phyloP scores from a whole-genome alignment of 1,140 invertebrate species.

The Drosophila lini region DNA sequence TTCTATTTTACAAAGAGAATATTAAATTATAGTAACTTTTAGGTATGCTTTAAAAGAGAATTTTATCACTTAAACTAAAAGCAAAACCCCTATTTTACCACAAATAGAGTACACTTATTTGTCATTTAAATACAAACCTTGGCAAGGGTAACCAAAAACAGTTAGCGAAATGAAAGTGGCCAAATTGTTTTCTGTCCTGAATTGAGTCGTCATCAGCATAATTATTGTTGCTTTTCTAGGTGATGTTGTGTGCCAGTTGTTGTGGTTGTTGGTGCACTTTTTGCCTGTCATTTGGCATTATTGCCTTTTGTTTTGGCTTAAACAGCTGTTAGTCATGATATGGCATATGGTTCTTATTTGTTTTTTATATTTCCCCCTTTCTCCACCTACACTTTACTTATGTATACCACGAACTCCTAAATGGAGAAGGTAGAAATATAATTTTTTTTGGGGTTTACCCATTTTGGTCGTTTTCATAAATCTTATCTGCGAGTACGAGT shows the following conservation, averaged over 20 bases:
- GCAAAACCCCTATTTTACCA: too few relatives aligned
- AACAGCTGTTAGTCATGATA: slow-evolving; percentile 75
- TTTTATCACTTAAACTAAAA: too few relatives aligned
- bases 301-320: slow-evolving; percentile 64
- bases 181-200: slow-evolving; percentile 41
- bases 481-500: slow-evolving; percentile 25
- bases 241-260: slow-evolving; percentile 24
- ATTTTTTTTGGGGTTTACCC: slow-evolving; percentile 23
- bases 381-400: slow-evolving; percentile 10
- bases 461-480: slow-evolving; percentile 31
- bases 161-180: background rate
- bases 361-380: slow-evolving; percentile 6
- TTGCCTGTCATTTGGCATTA: slow-evolving; percentile 61
- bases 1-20: background rate
- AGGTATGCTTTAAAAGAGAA: background rate
- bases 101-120: background rate
- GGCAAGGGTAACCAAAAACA: background rate
- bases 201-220: slow-evolving; percentile 67
- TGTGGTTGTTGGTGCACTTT: slow-evolving; percentile 35
- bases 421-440: slow-evolving; percentile 14
- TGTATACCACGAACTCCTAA: slow-evolving; percentile 3
- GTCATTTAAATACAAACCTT: too few relatives aligned
- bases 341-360: slow-evolving; percentile 33
- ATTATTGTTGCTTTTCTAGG: slow-evolving; percentile 22
- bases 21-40: background rate